These are phyloP conservation scores for Elgonia sp. DNA, from an alignment of 2,888 invertebrate genomes.

Conservation along the genomic window DNA sequence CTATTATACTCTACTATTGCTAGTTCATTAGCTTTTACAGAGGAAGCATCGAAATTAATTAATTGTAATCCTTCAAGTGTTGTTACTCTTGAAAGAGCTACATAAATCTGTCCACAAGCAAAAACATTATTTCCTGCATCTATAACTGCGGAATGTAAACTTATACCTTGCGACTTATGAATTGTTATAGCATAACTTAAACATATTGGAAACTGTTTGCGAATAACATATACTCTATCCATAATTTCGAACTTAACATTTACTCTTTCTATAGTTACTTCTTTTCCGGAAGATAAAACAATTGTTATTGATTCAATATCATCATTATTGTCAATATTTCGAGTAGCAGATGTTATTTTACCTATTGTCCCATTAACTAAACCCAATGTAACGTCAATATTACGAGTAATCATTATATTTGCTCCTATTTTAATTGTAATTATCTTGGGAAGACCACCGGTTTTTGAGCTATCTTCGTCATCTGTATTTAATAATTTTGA, in stretches of 20 bases:
- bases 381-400: slow-evolving; percentile 78
- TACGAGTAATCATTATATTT: slow-evolving; percentile 78
- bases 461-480: slow-evolving; percentile 70
- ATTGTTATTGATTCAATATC: slow-evolving; percentile 70
- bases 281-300: slow-evolving; percentile 57
- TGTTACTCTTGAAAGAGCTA: slow-evolving; percentile 71
- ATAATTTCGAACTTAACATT: slow-evolving; percentile 78
- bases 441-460: slow-evolving; percentile 27
- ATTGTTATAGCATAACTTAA: slow-evolving; percentile 79
- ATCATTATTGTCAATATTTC: slow-evolving; percentile 10
- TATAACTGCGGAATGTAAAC: slow-evolving; percentile 76
- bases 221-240: too few relatives aligned
- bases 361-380: slow-evolving; percentile 80
- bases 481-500: slow-evolving; percentile 25
- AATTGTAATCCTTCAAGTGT: slow-evolving; percentile 75
- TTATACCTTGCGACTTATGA: slow-evolving; percentile 78
- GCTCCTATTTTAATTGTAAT: slow-evolving; percentile 64
- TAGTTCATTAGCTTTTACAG: slow-evolving; percentile 50
- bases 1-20: too few relatives aligned
- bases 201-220: too few relatives aligned
- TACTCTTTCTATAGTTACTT: slow-evolving; percentile 69
- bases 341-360: slow-evolving; percentile 64
- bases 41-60: slow-evolving; percentile 19
- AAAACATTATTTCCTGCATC: slow-evolving; percentile 73
- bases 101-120: slow-evolving; percentile 75